Base-by-base conservation (phyloP, 2,113 vertebrate genomes). In the Muntiacus muntjak region DNA sequence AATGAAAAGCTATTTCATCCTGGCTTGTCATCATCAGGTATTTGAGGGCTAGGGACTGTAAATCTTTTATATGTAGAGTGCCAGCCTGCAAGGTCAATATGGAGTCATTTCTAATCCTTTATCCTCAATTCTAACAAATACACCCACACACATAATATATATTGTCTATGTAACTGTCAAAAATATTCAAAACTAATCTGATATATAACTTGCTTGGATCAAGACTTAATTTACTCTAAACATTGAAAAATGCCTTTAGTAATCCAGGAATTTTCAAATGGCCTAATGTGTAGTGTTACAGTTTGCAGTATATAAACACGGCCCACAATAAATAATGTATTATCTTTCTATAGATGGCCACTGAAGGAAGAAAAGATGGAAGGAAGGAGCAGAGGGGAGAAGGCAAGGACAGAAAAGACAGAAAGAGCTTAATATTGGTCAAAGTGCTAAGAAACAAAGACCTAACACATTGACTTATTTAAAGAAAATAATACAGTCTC, bases 1-100 rank as follows among this genome's bases (percentile, higher is more conserved):
- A 94, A 83, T 76, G 57, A 91, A 95, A 93, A 57, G 11, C 26
- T 89, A 57, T 84, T 95, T 95, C 15, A 95, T 89, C 36, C 13
- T 57, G 40, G 45, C 4, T 95, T 91, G 67, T 84, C 23, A 84
- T 76, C 15, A 54, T 45, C 50, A 58, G 28, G 79, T 85, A 64
- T 78, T 87, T 97, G 45, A 78, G 86, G 28, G 23, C 50, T 45
- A 79, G 26, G 9, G 21, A 82, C 15, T 97, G 13, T n/a, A 84
- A 88, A 97, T 50, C 86, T 82, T 83, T 89, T 57, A 90, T n/a
- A 93, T 94, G 40, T 74, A 10, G 4, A 96, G 7, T 85, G 19
- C 5, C 74, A 55, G 47, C 33, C 52, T 52, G 26, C 15, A 94
- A 90, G 45, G 5, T 92, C 74, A 95, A 67, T 58, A 52, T 43